A percentile compares a stretch with the other conserved stretches of the same genome.
phyloP scores from a whole-genome alignment of 2,888 invertebrate species.

The Heliconius sara region DNA sequence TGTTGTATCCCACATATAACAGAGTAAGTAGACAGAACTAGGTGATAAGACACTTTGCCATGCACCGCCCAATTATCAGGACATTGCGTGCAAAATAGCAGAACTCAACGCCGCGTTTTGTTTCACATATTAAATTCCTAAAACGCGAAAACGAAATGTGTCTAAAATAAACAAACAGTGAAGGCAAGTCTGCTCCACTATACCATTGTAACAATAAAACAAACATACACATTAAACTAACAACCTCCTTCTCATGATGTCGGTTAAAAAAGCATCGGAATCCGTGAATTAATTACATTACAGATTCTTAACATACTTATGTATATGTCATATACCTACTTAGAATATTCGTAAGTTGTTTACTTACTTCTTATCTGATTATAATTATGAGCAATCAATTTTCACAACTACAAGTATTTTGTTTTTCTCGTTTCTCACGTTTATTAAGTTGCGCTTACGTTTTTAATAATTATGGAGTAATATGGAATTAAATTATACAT shows the following conservation, averaged over 20 bases:
- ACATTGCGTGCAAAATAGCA: not conserved
- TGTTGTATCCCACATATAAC: too few relatives aligned
- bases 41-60: too few relatives aligned
- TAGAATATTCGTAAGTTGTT: not conserved
- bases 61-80: too few relatives aligned
- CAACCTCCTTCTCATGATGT: not conserved
- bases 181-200: not conserved
- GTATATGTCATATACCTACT: not conserved
- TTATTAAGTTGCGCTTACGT: slow-evolving; percentile 17
- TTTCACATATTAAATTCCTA: not conserved
- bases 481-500: slow-evolving; percentile 2
- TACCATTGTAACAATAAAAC: too few relatives aligned
- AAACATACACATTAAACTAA: not conserved
- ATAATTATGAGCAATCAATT: slow-evolving; percentile 22
- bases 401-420: slow-evolving; percentile 20
- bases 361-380: slow-evolving; percentile 10
- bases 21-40: too few relatives aligned
- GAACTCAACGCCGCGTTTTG: not conserved
- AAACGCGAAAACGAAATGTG: not conserved
- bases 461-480: slow-evolving; percentile 24
- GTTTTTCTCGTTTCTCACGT: slow-evolving; percentile 22
- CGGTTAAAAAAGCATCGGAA: not conserved
- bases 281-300: not conserved
- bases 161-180: not conserved
- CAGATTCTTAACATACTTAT: not conserved